phyloP scores from a whole-genome alignment of 2,888 invertebrate genomes.

The Drosophila aldrichi region DNA sequence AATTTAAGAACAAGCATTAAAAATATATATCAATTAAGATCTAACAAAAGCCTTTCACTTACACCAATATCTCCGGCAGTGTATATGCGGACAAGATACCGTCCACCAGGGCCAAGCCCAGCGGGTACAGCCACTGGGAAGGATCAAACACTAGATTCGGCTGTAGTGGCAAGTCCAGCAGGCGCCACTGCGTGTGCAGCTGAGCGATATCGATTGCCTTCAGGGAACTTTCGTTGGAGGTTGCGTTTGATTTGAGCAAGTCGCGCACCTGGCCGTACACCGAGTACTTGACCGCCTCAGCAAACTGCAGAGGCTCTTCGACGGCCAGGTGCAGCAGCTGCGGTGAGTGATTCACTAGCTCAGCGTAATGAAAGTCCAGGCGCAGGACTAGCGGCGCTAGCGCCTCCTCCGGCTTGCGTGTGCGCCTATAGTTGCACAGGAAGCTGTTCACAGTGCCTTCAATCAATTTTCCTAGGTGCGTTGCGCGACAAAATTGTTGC shows the following conservation, averaged over 20 bases:
- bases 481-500: slow-evolving; percentile 68
- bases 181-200: slow-evolving; percentile 77
- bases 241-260: slow-evolving; percentile 44
- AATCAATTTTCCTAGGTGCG: slow-evolving; percentile 69
- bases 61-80: slow-evolving; percentile 74
- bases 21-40: neutral
- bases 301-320: slow-evolving; percentile 80
- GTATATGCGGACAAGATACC: slow-evolving; percentile 81
- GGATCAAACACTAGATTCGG: slow-evolving; percentile 68
- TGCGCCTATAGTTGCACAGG: slow-evolving; percentile 55
- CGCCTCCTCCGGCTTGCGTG: slow-evolving; percentile 72
- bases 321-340: slow-evolving; percentile 69
- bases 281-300: slow-evolving; percentile 75
- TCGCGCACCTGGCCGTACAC: slow-evolving; percentile 72
- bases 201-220: slow-evolving; percentile 77
- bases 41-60: no score
- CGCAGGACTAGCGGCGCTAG: slow-evolving; percentile 73
- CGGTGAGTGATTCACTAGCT: slow-evolving; percentile 52
- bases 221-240: slow-evolving; percentile 25
- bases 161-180: slow-evolving; percentile 75
- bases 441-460: slow-evolving; percentile 66
- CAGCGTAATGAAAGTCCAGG: slow-evolving; percentile 70
- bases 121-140: slow-evolving; percentile 42
- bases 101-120: slow-evolving; percentile 71
- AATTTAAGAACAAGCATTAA: neutral